Conservation (phyloP, 2,113 vertebrate genomes). For the Rhombomys opimus region DNA sequence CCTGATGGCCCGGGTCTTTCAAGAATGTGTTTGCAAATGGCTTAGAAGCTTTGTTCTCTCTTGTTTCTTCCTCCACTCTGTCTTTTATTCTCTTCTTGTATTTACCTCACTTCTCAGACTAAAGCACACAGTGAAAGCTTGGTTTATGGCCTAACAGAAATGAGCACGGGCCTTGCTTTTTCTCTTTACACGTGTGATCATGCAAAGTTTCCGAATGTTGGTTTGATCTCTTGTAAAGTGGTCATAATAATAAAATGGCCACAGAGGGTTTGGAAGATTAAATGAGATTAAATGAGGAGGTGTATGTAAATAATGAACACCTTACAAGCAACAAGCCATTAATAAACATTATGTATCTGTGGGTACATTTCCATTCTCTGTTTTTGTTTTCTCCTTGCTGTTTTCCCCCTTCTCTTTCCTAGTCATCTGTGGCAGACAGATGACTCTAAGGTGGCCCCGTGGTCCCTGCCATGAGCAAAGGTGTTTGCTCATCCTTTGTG, state of each 20-base stretch:
- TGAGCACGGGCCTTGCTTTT: background rate
- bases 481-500: background rate
- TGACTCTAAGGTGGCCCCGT: background rate
- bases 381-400: constrained; percentile 1
- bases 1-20: constrained; percentile 7
- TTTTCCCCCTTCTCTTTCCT: background rate
- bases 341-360: background rate
- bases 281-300: constrained; percentile 8
- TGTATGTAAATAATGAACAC: background rate
- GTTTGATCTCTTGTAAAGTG: constrained; percentile 40
- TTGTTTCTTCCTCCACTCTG: background rate
- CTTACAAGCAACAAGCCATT: background rate
- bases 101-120: background rate
- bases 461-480: background rate
- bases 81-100: background rate
- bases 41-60: constrained; percentile 28
- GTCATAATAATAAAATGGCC: background rate
- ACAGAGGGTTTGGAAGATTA: background rate
- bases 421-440: background rate
- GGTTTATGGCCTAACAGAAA: background rate
- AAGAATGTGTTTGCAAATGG: constrained; percentile 29
- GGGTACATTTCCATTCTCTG: background rate
- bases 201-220: constrained; percentile 10
- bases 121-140: background rate
- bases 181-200: background rate